Evolutionary conservation across 2,797 vertebrate genomes (phyloP), one percentile per base, ranked within the genome.

Genomic region (Leuciscus waleckii): DNA sequence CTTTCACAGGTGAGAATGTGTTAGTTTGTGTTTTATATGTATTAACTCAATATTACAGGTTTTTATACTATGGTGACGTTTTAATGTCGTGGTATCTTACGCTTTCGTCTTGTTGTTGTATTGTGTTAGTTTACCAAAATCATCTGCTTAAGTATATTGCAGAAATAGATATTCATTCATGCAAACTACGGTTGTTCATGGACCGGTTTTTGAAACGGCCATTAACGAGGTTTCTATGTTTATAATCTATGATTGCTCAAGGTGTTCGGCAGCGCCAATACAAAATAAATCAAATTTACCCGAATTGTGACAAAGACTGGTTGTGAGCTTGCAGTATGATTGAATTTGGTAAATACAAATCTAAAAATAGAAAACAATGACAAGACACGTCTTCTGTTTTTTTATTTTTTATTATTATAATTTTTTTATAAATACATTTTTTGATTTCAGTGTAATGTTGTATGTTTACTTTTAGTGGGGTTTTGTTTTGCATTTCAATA

Each of bases 211-310:
- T 17, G 46, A 49, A 49, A 49, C 46, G 46, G 46, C 54, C 8
- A 23, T 21, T 56, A 23, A 23, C 2, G 54, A 56, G 8, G 21
- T 0, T 0, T 56, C 54, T 56, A 23, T 54, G 2, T 23, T 21
- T 21, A 2, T 56, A 8, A 8, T 3, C 8, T 56, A 56, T 23
- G 54, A 9, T 23, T 56, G 21, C 21, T 56, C 54, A 56, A 10
- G 2, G 54, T 58, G 54, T 58, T 58, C 21, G 8, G 2, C 8
- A 56, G 21, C 21, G 8, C 51, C 51, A 56, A 56, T 21, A 54
- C 51, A 54, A 23, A 51, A 19, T 51, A 1, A 2, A 51, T 51
- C 2, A 17, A 2, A 17, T 17, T 19, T 7, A 19, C 16, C 49
- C 2, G 49, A 19, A 41, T 10, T 41, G 41, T 10, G 41, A 41